Base-by-base conservation (phyloP, 2,888 invertebrate genomes). In the Lamproptera curius region DNA sequence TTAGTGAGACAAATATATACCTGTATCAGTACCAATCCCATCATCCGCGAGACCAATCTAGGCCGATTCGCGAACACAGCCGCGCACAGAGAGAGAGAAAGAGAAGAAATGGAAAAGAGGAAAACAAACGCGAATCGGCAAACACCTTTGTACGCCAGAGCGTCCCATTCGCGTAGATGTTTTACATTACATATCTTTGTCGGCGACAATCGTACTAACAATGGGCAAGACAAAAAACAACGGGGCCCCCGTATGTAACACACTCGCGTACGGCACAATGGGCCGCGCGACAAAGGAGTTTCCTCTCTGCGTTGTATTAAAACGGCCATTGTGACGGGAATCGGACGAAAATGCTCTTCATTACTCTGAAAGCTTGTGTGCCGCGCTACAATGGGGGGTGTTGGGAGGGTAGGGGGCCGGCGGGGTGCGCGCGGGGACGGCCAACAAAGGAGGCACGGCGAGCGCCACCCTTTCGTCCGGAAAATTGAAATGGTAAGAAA, bases 341-440 rank as follows among this genome's bases (percentile, higher is more conserved):
- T 88, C 86, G 87, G 85, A 87, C 88, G 86, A 88, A 88, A 88
- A 88, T 88, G 85, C 87, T 88, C 88, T 88, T 88, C 88, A 88
- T 88, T 88, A 88, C 84, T 80, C 77, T 87, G 88, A 88, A 87
- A 88, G 88, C 88, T 85, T 80, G 83, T 82, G 80, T 86, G 83
- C 83, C 76, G 75, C 80, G 76, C 80, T 80, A 87, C 87, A 87
- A 87, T 86, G 75, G 79, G 61, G 70, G 67, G 68, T 62, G 58
- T 67, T 67, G 68, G 69, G 66, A 64, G 49, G 57, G n/a, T n/a
- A n/a, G n/a, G n/a, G n/a, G n/a, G n/a, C n/a, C n/a, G n/a, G 23
- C 28, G 8, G n/a, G 28, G 28, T 6, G 28, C 8, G 28, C 2
- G 9, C 10, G 31, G 11, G 11, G 28, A n/a, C 9, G n/a, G 28